These are phyloP conservation scores for Platynereis dumerilii DNA, from an alignment of 2,888 invertebrate species.

Conservation along the genomic window DNA sequence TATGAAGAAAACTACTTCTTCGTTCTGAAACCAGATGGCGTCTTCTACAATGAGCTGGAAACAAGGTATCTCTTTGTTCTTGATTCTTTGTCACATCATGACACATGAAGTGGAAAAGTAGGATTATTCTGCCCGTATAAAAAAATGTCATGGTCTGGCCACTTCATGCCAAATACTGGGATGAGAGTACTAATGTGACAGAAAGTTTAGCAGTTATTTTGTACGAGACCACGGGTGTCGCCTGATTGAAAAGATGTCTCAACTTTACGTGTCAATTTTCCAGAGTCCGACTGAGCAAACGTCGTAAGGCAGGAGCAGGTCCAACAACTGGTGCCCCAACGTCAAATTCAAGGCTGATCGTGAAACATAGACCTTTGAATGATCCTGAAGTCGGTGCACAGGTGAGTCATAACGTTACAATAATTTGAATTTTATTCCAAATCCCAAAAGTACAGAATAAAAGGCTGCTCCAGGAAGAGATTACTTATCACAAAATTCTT, in stretches of 20 bases:
- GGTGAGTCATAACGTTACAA: constrained; percentile 41
- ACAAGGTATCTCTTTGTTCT: constrained; percentile 68
- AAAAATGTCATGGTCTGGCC: no score
- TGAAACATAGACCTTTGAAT: constrained; percentile 86
- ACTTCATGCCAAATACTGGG: no score
- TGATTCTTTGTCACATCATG: no score
- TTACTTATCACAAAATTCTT: background rate
- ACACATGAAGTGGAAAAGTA: no score
- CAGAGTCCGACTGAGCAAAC: constrained; percentile 90
- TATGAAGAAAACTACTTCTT: constrained; percentile 98
- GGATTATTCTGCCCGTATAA: background rate
- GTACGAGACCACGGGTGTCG: no score
- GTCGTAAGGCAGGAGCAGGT: constrained; percentile 77
- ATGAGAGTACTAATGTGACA: no score
- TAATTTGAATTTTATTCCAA: background rate
- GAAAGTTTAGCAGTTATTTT: no score
- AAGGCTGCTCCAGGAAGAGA: background rate
- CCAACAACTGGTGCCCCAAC: constrained; percentile 66
- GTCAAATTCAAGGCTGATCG: constrained; percentile 80
- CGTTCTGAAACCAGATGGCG: constrained; percentile 86
- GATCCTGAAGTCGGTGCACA: constrained; percentile 87
- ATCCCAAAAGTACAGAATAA: background rate
- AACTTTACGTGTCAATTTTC: constrained; percentile 12
- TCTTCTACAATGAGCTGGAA: constrained; percentile 94
- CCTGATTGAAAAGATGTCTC: background rate